Evolutionary conservation across 1,140 invertebrate species (phyloP).

Genomic region (Drosophila parabipectinata): DNA sequence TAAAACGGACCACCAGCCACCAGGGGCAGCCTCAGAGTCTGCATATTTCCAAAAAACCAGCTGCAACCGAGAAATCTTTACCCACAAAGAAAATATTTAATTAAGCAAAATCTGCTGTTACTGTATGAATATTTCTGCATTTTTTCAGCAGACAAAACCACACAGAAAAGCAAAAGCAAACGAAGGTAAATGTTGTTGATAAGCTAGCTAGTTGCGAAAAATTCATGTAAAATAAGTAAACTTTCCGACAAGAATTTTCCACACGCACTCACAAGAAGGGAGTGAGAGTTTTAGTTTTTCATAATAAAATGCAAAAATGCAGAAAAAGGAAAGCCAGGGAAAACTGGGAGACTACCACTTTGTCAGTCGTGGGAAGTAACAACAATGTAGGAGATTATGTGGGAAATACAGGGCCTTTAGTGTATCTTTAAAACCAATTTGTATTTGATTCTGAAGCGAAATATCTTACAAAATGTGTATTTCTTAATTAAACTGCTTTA

Average conservation of each 20-base stretch:
- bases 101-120: conserved; percentile 74
- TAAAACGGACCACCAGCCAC: conserved; percentile 30
- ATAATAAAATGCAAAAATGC: conserved; percentile 37
- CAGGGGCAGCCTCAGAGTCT: conserved; percentile 8
- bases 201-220: conserved; percentile 41
- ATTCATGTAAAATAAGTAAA: conserved; percentile 53
- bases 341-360: conserved; percentile 27
- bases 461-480: no score
- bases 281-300: conserved; percentile 21
- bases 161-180: conserved; percentile 25
- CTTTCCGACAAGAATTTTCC: conserved; percentile 56
- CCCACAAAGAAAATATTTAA: conserved; percentile 70
- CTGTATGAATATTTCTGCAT: conserved; percentile 53
- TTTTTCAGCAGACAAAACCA: conserved; percentile 53
- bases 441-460: no score
- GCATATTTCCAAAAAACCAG: conserved; percentile 4
- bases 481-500: no score
- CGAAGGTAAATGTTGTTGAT: conserved; percentile 42
- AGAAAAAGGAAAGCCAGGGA: conserved; percentile 19
- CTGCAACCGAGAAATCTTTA: conserved; percentile 34
- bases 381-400: not conserved
- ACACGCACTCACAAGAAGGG: not conserved
- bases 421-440: not conserved
- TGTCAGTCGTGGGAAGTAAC: conserved; percentile 9
- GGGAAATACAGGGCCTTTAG: not conserved